Base-by-base conservation (phyloP, 2,797 vertebrate genomes). In the Sebastiscus albofasciatus region DNA sequence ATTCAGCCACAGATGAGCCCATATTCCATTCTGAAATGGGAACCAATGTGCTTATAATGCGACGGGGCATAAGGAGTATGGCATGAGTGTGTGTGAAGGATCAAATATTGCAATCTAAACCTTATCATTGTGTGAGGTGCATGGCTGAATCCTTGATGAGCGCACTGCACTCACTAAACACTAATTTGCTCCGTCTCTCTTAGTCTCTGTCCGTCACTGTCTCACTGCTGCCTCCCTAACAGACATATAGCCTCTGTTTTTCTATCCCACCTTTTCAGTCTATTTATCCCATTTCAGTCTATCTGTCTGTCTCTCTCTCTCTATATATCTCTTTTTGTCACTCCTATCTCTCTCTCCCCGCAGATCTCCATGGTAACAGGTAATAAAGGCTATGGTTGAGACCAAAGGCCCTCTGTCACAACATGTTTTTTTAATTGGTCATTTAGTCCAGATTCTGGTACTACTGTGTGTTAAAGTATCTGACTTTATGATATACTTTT, bases 31-130 rank as follows among this genome's bases (percentile, higher is more conserved):
- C 31, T 18, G 80, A 90, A 93, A 84, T 74, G 67, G 80, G 80
- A 85, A 77, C 87, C 82, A 81, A 72, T 85, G 78, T 80, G 64
- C 80, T 72, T 67, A 65, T 79, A 81, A 83, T 85, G 76, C 16
- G 18, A 58, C 34, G 29, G 67, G 58, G 27, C 34, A 81, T 74
- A 75, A 75, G 39, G 77, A 83, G 14, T 55, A 42, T 42, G 67
- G 62, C 29, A 52, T 33, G 22, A 85, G 73, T 84, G 79, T 70
- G 72, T 87, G 54, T 82, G 82, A 93, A 8, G 33, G 77, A 88
- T 88, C 31, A 36, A 88, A 80, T 84, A 81, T 79, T 87, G 79
- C 78, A 90, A 84, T 91, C 87, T 74, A 85, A 94, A 92, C 83
- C 77, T 86, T 88, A 89, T 89, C 88, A 77, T 34, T 85, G 71